These are phyloP conservation scores for Noctilio leporinus DNA, from an alignment of 2,113 vertebrate species.

Conservation along the genomic window DNA sequence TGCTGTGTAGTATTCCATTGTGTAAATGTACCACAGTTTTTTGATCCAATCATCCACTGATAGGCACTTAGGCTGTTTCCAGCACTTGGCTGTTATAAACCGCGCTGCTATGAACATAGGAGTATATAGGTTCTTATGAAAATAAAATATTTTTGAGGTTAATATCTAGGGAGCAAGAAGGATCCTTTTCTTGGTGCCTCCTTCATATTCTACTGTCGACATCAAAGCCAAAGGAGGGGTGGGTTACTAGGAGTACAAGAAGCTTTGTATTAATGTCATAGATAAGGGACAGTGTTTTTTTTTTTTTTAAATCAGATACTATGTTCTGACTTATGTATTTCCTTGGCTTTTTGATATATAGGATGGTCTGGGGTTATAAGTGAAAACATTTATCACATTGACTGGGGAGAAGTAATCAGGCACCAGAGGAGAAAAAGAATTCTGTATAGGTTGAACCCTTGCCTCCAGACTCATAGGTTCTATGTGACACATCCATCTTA, in stretches of 20 bases:
- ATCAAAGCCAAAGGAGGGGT: not conserved
- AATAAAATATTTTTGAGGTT: not conserved
- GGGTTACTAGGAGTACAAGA: not conserved
- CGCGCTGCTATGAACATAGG: too few relatives aligned
- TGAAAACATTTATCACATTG: not conserved
- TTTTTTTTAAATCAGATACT: not conserved
- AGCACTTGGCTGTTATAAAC: too few relatives aligned
- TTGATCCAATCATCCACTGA: too few relatives aligned
- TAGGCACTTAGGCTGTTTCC: too few relatives aligned
- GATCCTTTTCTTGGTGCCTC: not conserved
- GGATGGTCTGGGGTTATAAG: not conserved
- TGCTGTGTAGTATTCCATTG: too few relatives aligned
- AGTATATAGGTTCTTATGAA: too few relatives aligned
- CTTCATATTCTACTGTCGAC: not conserved
- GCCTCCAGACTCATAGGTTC: not conserved
- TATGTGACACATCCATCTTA: not conserved
- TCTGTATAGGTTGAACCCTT: not conserved
- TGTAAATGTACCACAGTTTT: too few relatives aligned
- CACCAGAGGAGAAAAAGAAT: not conserved
- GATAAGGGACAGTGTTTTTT: not conserved
- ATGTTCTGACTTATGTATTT: not conserved
- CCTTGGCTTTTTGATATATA: not conserved
- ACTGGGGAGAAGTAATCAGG: not conserved
- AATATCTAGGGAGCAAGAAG: not conserved
- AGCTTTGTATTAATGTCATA: not conserved